phyloP scores from a whole-genome alignment of 2,888 invertebrate genomes.

The Rotaria socialis region DNA sequence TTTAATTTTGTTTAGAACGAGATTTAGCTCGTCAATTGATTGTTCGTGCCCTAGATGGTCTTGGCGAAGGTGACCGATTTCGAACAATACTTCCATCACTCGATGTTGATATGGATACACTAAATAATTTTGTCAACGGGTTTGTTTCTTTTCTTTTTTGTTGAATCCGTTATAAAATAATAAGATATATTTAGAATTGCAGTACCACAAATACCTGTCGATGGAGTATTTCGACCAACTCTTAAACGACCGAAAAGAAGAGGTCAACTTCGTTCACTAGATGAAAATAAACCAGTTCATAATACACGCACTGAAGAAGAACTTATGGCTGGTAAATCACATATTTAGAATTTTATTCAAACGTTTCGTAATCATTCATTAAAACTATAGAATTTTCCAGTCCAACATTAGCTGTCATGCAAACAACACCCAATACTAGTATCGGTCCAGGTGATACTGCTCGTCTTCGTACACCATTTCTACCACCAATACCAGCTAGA shows the following conservation, averaged over 20 bases:
- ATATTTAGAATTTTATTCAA: neutral
- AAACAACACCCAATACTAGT: neutral
- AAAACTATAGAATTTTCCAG: neutral
- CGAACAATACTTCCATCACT: neutral
- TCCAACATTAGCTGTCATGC: slow-evolving; percentile 18
- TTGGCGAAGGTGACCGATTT: slow-evolving; percentile 19
- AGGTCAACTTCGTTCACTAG: neutral
- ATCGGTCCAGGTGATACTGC: neutral
- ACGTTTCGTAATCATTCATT: neutral
- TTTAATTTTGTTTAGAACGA: neutral
- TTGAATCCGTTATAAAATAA: neutral
- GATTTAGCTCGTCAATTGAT: slow-evolving; percentile 2
- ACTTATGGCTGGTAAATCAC: neutral
- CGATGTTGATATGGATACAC: neutral
- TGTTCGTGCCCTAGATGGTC: neutral
- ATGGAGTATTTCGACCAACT: neutral
- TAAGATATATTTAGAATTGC: neutral
- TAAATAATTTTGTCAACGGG: neutral
- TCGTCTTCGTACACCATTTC: neutral
- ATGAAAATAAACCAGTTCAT: neutral
- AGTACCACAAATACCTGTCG: neutral
- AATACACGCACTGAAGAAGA: neutral
- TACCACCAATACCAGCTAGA: neutral
- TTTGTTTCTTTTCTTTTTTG: neutral
- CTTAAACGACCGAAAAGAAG: neutral